Evolutionary conservation across 2,797 vertebrate species (phyloP).

Genomic region (Helarctos malayanus): DNA sequence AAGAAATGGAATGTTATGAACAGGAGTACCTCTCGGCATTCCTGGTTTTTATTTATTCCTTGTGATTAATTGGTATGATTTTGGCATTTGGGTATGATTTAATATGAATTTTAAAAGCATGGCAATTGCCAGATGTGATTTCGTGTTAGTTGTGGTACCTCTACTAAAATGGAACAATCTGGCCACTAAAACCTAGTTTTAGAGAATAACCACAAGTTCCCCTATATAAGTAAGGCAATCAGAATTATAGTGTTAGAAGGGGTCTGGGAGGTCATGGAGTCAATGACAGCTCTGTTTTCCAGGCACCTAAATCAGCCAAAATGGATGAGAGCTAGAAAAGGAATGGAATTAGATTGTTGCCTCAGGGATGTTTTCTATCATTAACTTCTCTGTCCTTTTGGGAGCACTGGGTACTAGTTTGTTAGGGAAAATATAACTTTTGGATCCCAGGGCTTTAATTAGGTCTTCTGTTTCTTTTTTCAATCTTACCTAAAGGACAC

Average conservation of each 20-base stretch:
- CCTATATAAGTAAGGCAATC: conserved; percentile 20
- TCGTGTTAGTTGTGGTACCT: conserved; percentile 42
- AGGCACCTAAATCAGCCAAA: neutral
- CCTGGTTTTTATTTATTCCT: conserved; percentile 48
- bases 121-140: neutral
- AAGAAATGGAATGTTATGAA: conserved; percentile 56
- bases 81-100: conserved; percentile 52
- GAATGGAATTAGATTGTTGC: conserved; percentile 15
- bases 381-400: conserved; percentile 35
- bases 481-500: neutral
- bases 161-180: conserved; percentile 39
- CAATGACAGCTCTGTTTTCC: neutral
- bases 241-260: conserved; percentile 49
- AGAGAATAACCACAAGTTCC: conserved; percentile 22
- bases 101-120: conserved; percentile 20
- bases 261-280: neutral
- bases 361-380: conserved; percentile 25
- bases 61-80: conserved; percentile 14
- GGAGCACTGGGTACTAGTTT: conserved; percentile 43
- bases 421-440: conserved; percentile 50
- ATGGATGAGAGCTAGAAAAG: neutral
- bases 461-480: conserved; percentile 13
- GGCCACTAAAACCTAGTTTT: conserved; percentile 2
- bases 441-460: conserved; percentile 47
- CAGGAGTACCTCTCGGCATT: neutral